Base-by-base conservation (phyloP, 2,797 vertebrate species). In the Clarias platycephalus region DNA sequence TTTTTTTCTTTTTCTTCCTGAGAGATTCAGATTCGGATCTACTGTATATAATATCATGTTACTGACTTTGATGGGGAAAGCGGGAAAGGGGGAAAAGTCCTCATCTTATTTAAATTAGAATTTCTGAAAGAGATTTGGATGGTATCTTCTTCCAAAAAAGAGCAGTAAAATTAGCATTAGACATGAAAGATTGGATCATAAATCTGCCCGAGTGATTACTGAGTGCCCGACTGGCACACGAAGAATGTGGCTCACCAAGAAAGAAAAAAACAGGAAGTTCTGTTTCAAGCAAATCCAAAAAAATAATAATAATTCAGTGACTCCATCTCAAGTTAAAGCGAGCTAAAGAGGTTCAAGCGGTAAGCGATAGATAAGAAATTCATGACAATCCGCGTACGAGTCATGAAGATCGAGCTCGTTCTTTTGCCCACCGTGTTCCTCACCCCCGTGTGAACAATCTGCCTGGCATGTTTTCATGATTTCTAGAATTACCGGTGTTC, bases 181-280 rank as follows among this genome's bases (percentile, higher is more conserved):
- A 92, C 90, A 89, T 84, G 86, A 85, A 81, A 90, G 90, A 93
- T 91, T 91, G 91, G 91, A 92, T 93, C 91, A 92, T 93, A 90
- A 92, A 93, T 89, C 88, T 91, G 90, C 91, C 91, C 89, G 87
- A 90, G 88, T 92, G 89, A 93, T 94, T 91, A 91, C 88, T 85
- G 87, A 91, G 91, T 90, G 90, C 87, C 86, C 82, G 63, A 84
- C 85, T 93, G 92, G 91, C 91, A 49, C 78, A 53, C 31, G 81
- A 76, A 80, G 76, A 76, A 20, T 78, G 86, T 92, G 91, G 93
- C 86, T 93, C 90, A 93, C 86, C 86, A 85, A 88, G 87, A 91
- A 86, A 91, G 87, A 85, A 88, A 91, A 92, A 40, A 78, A 62
- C 76, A 78, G 76, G 76, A 78, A 40, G 57, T 44, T 62, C 76